phyloP scores from a whole-genome alignment of 2,113 vertebrate species.

The Gyps fulvus region DNA sequence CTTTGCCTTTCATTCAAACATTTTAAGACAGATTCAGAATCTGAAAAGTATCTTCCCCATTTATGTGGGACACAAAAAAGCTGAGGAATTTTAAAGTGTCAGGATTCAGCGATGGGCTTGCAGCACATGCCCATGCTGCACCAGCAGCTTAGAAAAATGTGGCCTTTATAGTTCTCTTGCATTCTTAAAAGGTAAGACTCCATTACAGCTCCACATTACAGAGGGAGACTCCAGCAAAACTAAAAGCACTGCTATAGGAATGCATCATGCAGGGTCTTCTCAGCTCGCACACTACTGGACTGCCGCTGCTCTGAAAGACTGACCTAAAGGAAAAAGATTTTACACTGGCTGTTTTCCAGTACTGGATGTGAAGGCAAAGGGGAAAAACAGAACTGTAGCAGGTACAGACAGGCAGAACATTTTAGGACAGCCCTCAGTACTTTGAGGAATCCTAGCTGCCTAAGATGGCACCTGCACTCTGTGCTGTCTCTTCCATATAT shows the following conservation, averaged over 20 bases:
- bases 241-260: not conserved
- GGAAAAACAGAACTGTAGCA: fast-evolving
- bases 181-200: not conserved
- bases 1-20: not conserved
- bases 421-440: not conserved
- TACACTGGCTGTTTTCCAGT: fast-evolving
- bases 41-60: not conserved
- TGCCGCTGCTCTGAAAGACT: too few species aligned
- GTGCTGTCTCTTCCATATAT: not conserved
- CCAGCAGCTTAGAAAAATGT: not conserved
- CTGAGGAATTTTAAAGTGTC: too few species aligned
- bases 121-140: not conserved
- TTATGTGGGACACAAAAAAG: not conserved
- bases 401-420: not conserved
- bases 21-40: not conserved
- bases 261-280: not conserved
- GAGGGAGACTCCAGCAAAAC: not conserved
- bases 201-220: fast-evolving
- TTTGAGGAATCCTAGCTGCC: not conserved
- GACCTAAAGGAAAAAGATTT: too few species aligned
- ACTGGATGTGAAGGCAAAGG: fast-evolving
- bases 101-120: not conserved
- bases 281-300: not conserved
- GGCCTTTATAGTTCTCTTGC: not conserved
- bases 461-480: fast-evolving